Base-by-base conservation (phyloP, 1,140 invertebrate species). In the Caerostris darwini region DNA sequence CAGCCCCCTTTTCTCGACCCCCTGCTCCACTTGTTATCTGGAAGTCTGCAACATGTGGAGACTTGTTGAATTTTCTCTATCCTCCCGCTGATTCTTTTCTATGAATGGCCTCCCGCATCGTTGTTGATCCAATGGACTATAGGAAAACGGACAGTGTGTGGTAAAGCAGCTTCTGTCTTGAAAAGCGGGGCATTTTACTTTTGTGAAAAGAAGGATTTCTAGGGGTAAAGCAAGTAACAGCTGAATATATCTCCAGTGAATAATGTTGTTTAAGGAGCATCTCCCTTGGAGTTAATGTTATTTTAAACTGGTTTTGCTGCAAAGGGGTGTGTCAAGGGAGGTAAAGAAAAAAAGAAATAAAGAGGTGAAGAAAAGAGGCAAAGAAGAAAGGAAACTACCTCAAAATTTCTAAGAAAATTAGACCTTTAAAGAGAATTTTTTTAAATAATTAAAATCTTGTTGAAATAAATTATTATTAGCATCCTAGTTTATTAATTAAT, bases 1-100 rank as follows among this genome's bases (percentile, higher is more conserved):
- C 12, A 34, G 34, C 82, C n/a, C 83, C 54, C 59, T 67, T 53
- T 64, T 88, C 58, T 6, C 10, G 17, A 56, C 12, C 61, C 81
- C 90, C 69, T 54, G 57, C 77, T 34, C 77, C 71, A 56, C 19
- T 50, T 85, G 58, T 91, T 91, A 82, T 91, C 77, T 91, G 50
- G 14, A n/a, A 10, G 61, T 81, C 54, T 4, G 82, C 92, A 93
- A 93, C 92, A 93, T 61, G 92, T 93, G 92, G 92, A 50, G 53
- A 93, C 92, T 87, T 93, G 92, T 93, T 93, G 92, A 93, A 87
- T 93, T 56, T 91, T 17, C 61, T 69, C 34, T 64, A 7, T 19
- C 19, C 6, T 57, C 57, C 50, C 58, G 19, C 58, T 34, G 14
- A 50, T 34, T 87, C 85, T 87, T 64, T 58, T 59, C 64, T 50